These are phyloP conservation scores for Exocentrus adspersus DNA, from an alignment of 2,888 invertebrate species.

Conservation along the genomic window DNA sequence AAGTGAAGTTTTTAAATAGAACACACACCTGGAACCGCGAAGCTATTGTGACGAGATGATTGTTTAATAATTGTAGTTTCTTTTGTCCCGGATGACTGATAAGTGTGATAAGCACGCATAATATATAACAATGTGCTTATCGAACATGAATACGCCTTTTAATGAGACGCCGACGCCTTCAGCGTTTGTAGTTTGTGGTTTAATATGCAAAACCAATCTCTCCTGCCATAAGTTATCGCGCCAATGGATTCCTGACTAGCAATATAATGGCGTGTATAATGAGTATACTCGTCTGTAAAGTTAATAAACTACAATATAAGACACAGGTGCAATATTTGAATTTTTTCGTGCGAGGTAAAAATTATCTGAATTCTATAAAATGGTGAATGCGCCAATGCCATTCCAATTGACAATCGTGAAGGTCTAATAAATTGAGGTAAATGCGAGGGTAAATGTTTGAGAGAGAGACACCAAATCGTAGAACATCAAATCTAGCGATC, in stretches of 20 bases:
- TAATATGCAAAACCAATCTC: constrained; percentile 25
- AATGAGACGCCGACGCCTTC: constrained; percentile 12
- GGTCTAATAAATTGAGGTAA: too few species aligned
- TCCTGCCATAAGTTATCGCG: constrained; percentile 16
- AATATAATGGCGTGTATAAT: constrained; percentile 15
- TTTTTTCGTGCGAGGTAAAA: too few species aligned
- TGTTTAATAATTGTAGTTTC: constrained; percentile 17
- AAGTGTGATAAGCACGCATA: constrained; percentile 13
- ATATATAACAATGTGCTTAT: constrained; percentile 10
- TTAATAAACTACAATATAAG: too few species aligned
- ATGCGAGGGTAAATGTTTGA: too few species aligned
- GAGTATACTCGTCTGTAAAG: too few species aligned
- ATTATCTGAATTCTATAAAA: too few species aligned
- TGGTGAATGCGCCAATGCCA: too few species aligned
- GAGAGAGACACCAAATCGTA: too few species aligned
- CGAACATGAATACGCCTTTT: constrained; percentile 11
- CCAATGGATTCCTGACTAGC: constrained; percentile 7
- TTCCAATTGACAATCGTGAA: too few species aligned
- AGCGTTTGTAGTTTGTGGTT: constrained; percentile 11
- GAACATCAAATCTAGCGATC: too few species aligned
- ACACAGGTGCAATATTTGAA: too few species aligned
- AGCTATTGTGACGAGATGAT: neutral
- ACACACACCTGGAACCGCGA: neutral
- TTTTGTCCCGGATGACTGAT: constrained; percentile 6
- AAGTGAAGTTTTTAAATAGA: neutral